Conservation (phyloP, 2,888 invertebrate species). For the Phragmatobia fuliginosa region DNA sequence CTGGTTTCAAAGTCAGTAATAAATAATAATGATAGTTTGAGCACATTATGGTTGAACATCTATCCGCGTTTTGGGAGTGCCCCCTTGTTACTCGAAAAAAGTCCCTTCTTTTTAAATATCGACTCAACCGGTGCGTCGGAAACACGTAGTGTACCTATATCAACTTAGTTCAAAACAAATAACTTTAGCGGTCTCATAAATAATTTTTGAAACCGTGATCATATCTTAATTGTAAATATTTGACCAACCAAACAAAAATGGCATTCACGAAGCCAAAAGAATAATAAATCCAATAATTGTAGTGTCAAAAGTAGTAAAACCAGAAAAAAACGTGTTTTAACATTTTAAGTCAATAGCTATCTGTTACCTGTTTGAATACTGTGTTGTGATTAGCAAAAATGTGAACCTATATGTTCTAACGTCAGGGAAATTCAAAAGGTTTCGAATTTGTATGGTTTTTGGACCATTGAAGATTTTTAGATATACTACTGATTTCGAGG, state of each 20-base stretch:
- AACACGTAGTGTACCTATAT: not conserved
- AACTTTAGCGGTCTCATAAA: not conserved
- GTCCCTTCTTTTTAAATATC: not conserved
- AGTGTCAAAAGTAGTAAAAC: slow-evolving; percentile 7
- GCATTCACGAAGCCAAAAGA: not conserved
- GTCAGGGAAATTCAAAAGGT: not conserved
- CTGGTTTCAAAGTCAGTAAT: too few relatives aligned
- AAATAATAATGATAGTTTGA: not conserved
- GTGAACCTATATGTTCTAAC: not conserved
- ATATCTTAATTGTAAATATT: not conserved
- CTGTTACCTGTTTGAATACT: not conserved
- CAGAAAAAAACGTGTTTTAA: slow-evolving; percentile 8
- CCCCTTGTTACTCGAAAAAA: not conserved
- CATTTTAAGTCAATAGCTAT: not conserved
- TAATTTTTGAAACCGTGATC: not conserved
- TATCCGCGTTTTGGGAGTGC: not conserved
- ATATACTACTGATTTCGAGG: not conserved
- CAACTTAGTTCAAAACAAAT: not conserved
- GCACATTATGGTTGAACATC: not conserved
- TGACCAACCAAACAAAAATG: not conserved
- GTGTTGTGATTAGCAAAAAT: not conserved
- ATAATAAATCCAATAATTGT: not conserved
- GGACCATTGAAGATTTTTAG: too few relatives aligned
- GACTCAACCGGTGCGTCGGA: not conserved
- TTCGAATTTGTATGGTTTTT: not conserved